Evolutionary conservation across 2,113 vertebrate genomes (phyloP), one percentile per base, ranked within the genome.

Genomic region (Phoenicopterus ruber): DNA sequence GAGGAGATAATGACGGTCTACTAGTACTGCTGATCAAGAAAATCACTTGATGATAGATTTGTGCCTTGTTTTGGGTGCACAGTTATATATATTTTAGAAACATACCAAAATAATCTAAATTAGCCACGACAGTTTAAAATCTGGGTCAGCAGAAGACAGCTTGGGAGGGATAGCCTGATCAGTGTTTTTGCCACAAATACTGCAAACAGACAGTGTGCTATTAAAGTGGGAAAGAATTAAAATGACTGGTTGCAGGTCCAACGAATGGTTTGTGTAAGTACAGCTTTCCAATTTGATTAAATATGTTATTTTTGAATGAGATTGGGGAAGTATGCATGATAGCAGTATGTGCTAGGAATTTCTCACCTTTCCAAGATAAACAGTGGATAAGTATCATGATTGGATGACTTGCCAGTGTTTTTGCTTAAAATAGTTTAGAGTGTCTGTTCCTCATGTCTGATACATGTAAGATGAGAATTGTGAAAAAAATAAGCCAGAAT

Each of bases 311-410:
- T 81, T 94, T 90, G 40, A 87, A 32, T 49, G 70, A 17, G 13
- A 38, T 19, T 61, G 32, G 40, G 40, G 54, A 72, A 77, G 24
- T 44, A 13, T 54, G 63, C 29, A 31, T 59, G 65, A 91, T 84
- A 94, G 34, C n/a, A 32, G 11, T 46, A 19, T 22, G 10, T 71
- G 52, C 73, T 88, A 47, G 83, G 88, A 91, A 85, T 95, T 95
- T 91, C 92, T 87, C 86, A 93, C 94, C 73, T 92, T 86, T 93
- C 94, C 72, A 91, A 61, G 44, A 79, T 82, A 86, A 96, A 84
- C 82, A 84, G 24, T 62, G 47, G 31, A 5, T 84, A 84, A 97
- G 36, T 82, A 61, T 57, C 14, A 10, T 9, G 50, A 58, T 18
- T 92, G 36, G 74, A 52, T 66, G 32, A 57, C 21, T 87, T 86